Evolutionary conservation across 2,113 vertebrate species (phyloP), one percentile per base, ranked within the genome.

Genomic region (Vireo altiloquus): DNA sequence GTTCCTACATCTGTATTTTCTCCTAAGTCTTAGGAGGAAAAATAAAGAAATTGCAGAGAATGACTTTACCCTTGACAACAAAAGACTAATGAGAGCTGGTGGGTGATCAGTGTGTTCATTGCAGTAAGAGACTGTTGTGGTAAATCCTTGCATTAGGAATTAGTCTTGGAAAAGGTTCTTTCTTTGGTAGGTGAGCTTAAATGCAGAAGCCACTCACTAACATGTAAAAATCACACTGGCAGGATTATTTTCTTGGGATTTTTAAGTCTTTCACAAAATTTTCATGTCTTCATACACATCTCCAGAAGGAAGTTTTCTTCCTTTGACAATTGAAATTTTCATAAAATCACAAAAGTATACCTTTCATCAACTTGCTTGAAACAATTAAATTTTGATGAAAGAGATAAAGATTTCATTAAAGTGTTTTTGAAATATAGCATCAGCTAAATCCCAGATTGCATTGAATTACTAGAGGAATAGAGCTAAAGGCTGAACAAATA

Each of bases 151-250:
- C 2, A 52, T 47, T 39, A 74, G 6, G 21, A 60, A 57, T 42
- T 9, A 47, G 9, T 25, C 37, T 61, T 87, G 42, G 12, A 65
- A 89, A 83, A 72, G 3, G 3, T 17, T 40, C 24, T 63, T 92
- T 40, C 25, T 77, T 92, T 57, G 7, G 9, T 49, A 31, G 66
- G 7, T 50, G 39, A 57, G 20, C 9, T 17, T 37, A 70, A 83
- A 65, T 57, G 27, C 1, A 69, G 24, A 61, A 69, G 7, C 39
- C 14, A 53, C 7, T 23, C 12, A 37, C 11, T 66, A 61, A 30
- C 0, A 63, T 0, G 0, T 59, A 49, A 78, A 89, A 77, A 50
- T 15, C 22, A 46, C 1, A 49, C 2, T 0, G 4, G 3, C 0
- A 31, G 2, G 63, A 25, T 23, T 56, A 25, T 50, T 84, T 85